A percentile compares a stretch with the other conserved stretches of the same genome.
phyloP scores from a whole-genome alignment of 2,113 vertebrate genomes.

The Sciurus niger region DNA sequence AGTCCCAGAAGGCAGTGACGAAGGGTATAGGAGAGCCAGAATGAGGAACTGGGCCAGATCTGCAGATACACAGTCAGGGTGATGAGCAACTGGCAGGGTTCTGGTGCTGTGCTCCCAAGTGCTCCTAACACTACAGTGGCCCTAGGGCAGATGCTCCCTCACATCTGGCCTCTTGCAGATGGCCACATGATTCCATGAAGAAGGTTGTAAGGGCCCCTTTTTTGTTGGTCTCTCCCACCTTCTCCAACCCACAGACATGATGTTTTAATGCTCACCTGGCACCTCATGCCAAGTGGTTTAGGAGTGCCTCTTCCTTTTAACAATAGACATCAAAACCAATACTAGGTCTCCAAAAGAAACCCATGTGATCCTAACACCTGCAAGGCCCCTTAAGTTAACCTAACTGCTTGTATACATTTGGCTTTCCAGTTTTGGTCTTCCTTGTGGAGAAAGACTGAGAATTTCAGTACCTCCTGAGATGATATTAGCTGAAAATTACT shows the following conservation, averaged over 20 bases:
- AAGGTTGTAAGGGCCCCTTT: background rate
- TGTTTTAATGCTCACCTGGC: too few species aligned
- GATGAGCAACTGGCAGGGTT: background rate
- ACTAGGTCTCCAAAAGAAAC: background rate
- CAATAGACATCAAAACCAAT: background rate
- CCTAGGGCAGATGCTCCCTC: background rate
- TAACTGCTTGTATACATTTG: background rate
- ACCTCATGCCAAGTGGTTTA: background rate
- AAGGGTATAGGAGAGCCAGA: background rate
- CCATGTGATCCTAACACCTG: background rate
- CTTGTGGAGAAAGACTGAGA: background rate
- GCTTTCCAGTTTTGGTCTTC: background rate
- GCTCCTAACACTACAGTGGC: background rate
- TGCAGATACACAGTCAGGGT: background rate
- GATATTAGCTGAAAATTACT: background rate
- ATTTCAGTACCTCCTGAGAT: background rate
- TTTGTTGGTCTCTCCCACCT: background rate
- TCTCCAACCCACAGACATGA: background rate
- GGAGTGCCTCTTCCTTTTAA: background rate
- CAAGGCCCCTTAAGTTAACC: background rate
- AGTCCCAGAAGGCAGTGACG: background rate
- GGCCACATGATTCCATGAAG: background rate
- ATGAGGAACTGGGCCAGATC: background rate
- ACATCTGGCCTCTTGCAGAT: background rate
- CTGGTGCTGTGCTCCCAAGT: fast-evolving